A percentile compares a stretch with the other conserved stretches of the same genome.
Conservation (phyloP, 2,113 vertebrate species). For the Etheostoma spectabile region DNA sequence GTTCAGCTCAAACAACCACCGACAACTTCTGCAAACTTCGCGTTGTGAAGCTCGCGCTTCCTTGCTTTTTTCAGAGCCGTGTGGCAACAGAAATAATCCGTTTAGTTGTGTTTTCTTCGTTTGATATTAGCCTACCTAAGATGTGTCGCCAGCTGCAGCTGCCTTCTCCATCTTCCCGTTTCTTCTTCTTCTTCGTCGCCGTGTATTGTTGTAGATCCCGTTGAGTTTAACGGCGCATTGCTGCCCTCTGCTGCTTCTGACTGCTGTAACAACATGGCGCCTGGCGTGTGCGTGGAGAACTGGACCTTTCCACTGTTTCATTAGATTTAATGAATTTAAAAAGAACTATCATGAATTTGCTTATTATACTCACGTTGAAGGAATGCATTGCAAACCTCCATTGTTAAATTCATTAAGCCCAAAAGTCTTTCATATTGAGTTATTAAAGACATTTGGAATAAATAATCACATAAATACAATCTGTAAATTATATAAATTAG, state of each 20-base stretch:
- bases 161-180: slow-evolving; percentile 22
- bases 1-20: neutral
- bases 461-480: too few relatives aligned
- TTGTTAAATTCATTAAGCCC: too few relatives aligned
- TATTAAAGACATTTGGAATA: too few relatives aligned
- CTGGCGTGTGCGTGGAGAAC: too few relatives aligned
- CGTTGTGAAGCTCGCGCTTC: neutral
- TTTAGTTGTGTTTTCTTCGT: neutral
- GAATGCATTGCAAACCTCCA: too few relatives aligned
- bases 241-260: neutral
- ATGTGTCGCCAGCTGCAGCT: slow-evolving; percentile 9
- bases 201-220: neutral
- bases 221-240: neutral
- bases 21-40: neutral
- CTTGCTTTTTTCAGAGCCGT: neutral
- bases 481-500: too few relatives aligned
- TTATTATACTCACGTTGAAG: too few relatives aligned
- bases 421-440: too few relatives aligned
- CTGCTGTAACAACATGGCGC: neutral
- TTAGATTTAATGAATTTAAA: too few relatives aligned
- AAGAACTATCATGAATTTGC: too few relatives aligned
- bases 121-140: slow-evolving; percentile 39
- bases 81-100: fast-evolving
- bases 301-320: too few relatives aligned
- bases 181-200: neutral